phyloP scores from a whole-genome alignment of 2,888 invertebrate species.

The Dioctria linearis region DNA sequence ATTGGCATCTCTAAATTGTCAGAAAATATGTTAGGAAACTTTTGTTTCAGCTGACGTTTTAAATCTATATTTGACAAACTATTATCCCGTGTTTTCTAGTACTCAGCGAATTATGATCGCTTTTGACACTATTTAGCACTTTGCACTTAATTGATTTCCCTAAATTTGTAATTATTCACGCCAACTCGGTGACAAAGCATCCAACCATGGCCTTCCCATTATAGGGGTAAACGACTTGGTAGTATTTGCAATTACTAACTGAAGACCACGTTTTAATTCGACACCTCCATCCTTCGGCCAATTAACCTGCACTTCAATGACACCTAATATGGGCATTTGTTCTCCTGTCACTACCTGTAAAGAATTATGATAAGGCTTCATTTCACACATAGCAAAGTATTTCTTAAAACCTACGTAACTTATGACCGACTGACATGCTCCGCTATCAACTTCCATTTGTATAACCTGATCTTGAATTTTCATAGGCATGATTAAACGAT shows the following conservation, averaged over 20 bases:
- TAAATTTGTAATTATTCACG: background rate
- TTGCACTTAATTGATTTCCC: background rate
- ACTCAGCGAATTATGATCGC: no score
- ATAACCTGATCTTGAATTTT: background rate
- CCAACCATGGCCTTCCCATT: background rate
- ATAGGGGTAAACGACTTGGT: background rate
- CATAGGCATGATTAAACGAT: background rate
- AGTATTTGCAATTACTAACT: background rate
- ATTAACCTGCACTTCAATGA: background rate
- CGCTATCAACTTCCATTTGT: background rate
- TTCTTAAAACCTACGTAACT: background rate
- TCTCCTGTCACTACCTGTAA: slow-evolving; percentile 1
- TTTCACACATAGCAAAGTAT: background rate
- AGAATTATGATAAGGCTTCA: background rate
- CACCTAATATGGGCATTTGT: background rate
- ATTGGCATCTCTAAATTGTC: background rate
- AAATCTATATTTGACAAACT: no score
- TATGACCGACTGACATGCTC: background rate
- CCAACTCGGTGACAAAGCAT: background rate
- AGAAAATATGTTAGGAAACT: no score
- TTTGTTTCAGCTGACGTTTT: no score
- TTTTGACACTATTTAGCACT: no score
- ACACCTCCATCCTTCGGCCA: background rate
- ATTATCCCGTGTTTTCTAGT: no score
- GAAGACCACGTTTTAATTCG: background rate